Base-by-base conservation (phyloP, 2,888 invertebrate genomes). In the Tolmerus cingulatus region DNA sequence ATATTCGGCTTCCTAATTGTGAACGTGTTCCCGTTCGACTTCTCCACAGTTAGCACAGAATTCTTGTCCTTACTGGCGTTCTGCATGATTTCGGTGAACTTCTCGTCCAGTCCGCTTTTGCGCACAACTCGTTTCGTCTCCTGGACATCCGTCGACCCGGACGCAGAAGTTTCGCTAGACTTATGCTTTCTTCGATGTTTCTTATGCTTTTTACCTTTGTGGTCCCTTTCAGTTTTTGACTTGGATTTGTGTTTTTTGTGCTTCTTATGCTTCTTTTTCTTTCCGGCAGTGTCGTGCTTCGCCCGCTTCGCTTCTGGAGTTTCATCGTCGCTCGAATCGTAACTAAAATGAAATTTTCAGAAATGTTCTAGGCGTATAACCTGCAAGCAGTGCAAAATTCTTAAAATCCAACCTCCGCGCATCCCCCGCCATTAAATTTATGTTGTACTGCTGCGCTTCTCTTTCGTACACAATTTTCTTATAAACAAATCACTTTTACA, bases 211-310 rank as follows among this genome's bases (percentile, higher is more conserved):
- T 95, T 95, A 82, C 92, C 90, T 76, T 91, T 92, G 46, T 94
- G 94, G n/a, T 92, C 91, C 88, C 94, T 94, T 30, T 94, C 94
- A 1, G 91, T 90, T 89, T 94, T 95, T 90, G 94, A 93, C 86
- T 94, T 93, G 89, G 95, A 94, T 90, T 95, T 96, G 89, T 95
- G 95, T 92, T 96, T 96, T 91, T 95, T 96, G 90, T 95, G 94
- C 89, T 94, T 95, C 89, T 94, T 94, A 57, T 91, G 91, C 89
- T 94, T 94, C 90, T 94, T 94, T 89, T 93, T 93, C 89, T 93
- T 94, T 89, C 92, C 93, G n/a, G 90, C 88, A 5, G 89, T 87
- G 16, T 90, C 89, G 40, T 89, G 66, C 81, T 91, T 92, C 46
- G 90, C 87, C 40, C 89, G 90, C 74, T 90, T 91, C 16, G 90